Conservation (phyloP, 1,140 invertebrate genomes). For the Nylanderia fulva region DNA sequence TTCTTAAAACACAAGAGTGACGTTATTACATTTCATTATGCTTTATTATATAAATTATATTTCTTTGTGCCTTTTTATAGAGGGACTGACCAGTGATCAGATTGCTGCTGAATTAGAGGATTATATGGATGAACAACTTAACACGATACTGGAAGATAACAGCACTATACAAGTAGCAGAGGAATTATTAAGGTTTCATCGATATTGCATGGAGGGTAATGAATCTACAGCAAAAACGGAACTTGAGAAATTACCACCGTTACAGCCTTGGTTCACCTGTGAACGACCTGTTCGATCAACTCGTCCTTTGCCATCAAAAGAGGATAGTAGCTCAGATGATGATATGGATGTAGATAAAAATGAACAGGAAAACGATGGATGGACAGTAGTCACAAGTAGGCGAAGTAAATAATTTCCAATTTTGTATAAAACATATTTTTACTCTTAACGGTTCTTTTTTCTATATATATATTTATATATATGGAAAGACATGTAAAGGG, state of each 20-base stretch:
- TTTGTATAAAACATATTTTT: slow-evolving; percentile 56
- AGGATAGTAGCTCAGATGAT: slow-evolving; percentile 42
- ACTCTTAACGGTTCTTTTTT: slow-evolving; percentile 49
- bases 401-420: slow-evolving; percentile 70
- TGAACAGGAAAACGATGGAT: slow-evolving; percentile 70
- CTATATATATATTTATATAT: slow-evolving; percentile 45
- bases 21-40: too few relatives aligned
- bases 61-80: slow-evolving; percentile 64
- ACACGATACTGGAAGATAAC: slow-evolving; percentile 78
- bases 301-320: neutral
- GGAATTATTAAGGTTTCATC: slow-evolving; percentile 78
- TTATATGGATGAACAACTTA: slow-evolving; percentile 78
- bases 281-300: slow-evolving; percentile 26
- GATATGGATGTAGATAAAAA: slow-evolving; percentile 46
- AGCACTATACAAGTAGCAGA: slow-evolving; percentile 79
- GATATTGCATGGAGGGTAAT: slow-evolving; percentile 68
- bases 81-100: slow-evolving; percentile 70
- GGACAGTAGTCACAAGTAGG: slow-evolving; percentile 72
- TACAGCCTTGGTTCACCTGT: slow-evolving; percentile 78
- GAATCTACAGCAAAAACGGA: slow-evolving; percentile 68
- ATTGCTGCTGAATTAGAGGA: slow-evolving; percentile 77
- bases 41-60: slow-evolving; percentile 5
- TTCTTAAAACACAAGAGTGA: neutral
- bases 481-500: neutral
- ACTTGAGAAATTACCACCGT: slow-evolving; percentile 75